Conservation (phyloP, 1,140 invertebrate genomes). For the Monomorium pharaonis region DNA sequence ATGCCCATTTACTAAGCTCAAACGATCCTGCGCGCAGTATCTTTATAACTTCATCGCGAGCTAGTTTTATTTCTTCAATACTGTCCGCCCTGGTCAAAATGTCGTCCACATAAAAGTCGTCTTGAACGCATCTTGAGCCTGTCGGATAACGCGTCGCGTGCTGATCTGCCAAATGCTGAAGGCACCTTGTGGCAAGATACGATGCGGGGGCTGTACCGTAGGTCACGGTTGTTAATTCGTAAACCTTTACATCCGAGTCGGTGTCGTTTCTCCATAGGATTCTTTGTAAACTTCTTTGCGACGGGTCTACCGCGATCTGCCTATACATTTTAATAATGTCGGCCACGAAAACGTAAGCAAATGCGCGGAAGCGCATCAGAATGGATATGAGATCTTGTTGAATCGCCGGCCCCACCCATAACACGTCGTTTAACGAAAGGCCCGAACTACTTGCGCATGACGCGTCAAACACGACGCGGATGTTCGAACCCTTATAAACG, state of each 20-base stretch:
- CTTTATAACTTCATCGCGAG: not conserved
- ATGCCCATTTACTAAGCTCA: not conserved
- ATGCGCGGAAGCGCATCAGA: not conserved
- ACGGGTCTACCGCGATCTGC: not conserved
- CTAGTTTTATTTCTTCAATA: rapidly evolving
- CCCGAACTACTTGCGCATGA: not conserved
- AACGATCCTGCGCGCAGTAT: not conserved
- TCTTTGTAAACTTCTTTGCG: not conserved
- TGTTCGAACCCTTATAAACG: not conserved
- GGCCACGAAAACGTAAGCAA: not conserved
- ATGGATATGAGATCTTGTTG: not conserved
- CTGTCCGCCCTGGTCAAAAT: not conserved
- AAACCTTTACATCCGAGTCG: not conserved
- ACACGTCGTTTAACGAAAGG: not conserved
- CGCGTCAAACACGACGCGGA: not conserved
- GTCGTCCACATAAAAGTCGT: not conserved
- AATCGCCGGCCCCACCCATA: not conserved
- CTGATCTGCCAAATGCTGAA: not conserved
- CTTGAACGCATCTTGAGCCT: not conserved
- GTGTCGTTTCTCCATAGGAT: not conserved
- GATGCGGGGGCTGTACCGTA: not conserved
- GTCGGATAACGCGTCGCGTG: rapidly evolving
- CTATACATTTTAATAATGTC: not conserved
- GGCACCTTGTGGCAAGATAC: not conserved
- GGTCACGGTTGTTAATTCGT: not conserved